Conservation (phyloP, 1,140 invertebrate species). For the Hetaerina americana region DNA sequence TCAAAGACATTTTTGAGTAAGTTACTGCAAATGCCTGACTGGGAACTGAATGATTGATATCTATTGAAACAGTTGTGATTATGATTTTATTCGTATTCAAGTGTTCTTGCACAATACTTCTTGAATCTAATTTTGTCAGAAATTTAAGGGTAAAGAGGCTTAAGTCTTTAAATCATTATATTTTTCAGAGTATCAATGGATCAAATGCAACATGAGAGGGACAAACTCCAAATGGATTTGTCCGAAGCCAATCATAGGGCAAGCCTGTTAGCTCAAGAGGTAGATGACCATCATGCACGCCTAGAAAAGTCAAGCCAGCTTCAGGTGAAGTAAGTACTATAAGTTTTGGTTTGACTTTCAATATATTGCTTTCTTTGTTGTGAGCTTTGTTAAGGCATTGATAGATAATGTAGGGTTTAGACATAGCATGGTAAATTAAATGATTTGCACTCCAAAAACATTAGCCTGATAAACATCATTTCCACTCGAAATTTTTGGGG, state of each 20-base stretch:
- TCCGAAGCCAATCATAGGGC: slow-evolving; percentile 68
- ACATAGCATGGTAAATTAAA: too few relatives aligned
- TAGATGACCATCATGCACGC: slow-evolving; percentile 72
- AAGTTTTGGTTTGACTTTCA: slow-evolving; percentile 1
- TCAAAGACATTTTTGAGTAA: too few relatives aligned
- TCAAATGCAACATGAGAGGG: slow-evolving; percentile 51
- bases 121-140: not conserved
- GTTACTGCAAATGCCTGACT: too few relatives aligned
- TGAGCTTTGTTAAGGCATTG: slow-evolving; percentile 1
- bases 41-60: too few relatives aligned
- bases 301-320: slow-evolving; percentile 59
- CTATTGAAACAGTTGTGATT: too few relatives aligned
- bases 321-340: slow-evolving; percentile 34
- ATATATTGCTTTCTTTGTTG: not conserved
- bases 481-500: too few relatives aligned
- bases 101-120: not conserved
- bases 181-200: slow-evolving; percentile 38
- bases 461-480: too few relatives aligned
- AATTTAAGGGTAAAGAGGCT: not conserved
- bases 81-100: slow-evolving; percentile 7
- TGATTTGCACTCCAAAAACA: too few relatives aligned
- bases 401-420: too few relatives aligned
- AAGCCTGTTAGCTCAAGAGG: slow-evolving; percentile 65
- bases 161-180: slow-evolving; percentile 1
- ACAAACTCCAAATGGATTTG: slow-evolving; percentile 63